A percentile compares a stretch with the other conserved stretches of the same genome.
These are phyloP conservation scores for Cariama cristata DNA, from an alignment of 2,113 vertebrate genomes.

Conservation along the genomic window DNA sequence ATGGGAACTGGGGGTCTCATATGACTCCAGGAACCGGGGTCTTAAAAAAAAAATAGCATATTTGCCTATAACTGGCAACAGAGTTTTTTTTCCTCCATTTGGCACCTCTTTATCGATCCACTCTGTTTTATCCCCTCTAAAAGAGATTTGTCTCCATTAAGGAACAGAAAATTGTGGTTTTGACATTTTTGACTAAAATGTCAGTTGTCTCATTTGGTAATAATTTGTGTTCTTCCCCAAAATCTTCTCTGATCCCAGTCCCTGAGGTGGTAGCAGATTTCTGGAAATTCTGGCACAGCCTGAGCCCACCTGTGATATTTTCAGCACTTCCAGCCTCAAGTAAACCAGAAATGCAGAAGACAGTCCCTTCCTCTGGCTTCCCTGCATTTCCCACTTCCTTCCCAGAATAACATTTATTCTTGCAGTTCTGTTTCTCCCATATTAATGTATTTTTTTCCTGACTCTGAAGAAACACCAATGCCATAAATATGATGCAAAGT, in stretches of 20 bases:
- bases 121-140: background rate
- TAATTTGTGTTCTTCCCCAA: background rate
- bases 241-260: background rate
- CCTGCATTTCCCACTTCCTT: background rate
- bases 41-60: background rate
- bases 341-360: background rate
- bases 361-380: background rate
- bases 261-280: background rate
- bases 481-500: background rate
- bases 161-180: background rate
- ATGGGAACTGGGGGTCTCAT: background rate
- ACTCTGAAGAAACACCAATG: background rate
- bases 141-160: background rate
- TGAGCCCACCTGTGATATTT: background rate
- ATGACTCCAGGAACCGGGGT: background rate
- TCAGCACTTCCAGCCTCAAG: background rate
- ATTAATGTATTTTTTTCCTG: background rate
- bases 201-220: background rate
- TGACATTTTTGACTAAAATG: background rate
- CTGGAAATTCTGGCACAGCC: background rate
- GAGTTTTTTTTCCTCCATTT: background rate
- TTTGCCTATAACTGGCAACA: background rate
- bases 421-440: background rate
- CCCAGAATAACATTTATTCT: background rate
- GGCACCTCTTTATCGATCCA: fast-evolving